Conservation (phyloP, 1,140 invertebrate genomes). For the Drosophila subpulchrella region DNA sequence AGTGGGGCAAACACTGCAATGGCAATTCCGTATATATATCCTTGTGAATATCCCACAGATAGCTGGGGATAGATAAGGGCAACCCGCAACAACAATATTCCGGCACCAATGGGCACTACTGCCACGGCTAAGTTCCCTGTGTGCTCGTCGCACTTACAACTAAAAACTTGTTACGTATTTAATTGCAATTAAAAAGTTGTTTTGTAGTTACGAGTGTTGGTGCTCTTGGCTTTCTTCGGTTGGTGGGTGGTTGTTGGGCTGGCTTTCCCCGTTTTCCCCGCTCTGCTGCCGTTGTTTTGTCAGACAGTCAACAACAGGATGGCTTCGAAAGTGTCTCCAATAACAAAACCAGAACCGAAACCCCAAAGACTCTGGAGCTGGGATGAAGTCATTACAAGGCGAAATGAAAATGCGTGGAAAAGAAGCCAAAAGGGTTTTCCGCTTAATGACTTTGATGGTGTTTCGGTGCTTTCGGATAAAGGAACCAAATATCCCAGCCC, state of each 20-base stretch:
- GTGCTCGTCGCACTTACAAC: constrained; percentile 72
- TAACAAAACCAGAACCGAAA: constrained; percentile 49
- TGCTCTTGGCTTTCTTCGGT: constrained; percentile 43
- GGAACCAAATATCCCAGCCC: constrained; percentile 19
- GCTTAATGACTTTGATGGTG: constrained; percentile 72
- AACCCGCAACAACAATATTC: constrained; percentile 56
- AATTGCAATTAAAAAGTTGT: constrained; percentile 83
- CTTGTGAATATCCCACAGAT: constrained; percentile 45
- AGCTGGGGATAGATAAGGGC: constrained; percentile 57
- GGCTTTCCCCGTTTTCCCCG: no score
- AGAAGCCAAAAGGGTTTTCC: constrained; percentile 74
- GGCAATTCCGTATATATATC: constrained; percentile 59
- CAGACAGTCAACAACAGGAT: constrained; percentile 47
- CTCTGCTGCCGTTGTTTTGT: constrained; percentile 31
- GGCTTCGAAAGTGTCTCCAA: constrained; percentile 73
- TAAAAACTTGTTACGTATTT: constrained; percentile 84
- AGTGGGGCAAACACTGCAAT: constrained; percentile 34
- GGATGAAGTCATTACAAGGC: constrained; percentile 78
- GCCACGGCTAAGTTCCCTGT: constrained; percentile 57
- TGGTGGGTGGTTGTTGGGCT: constrained; percentile 3
- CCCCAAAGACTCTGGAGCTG: constrained; percentile 41
- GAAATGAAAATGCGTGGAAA: constrained; percentile 66
- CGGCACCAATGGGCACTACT: constrained; percentile 52
- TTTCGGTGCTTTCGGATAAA: constrained; percentile 18
- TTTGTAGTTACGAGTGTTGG: constrained; percentile 77